These are phyloP conservation scores for Phacellophora camtschatica DNA, from an alignment of 30 jellyfish, hydroid and myxozoan genomes.

Conservation along the genomic window DNA sequence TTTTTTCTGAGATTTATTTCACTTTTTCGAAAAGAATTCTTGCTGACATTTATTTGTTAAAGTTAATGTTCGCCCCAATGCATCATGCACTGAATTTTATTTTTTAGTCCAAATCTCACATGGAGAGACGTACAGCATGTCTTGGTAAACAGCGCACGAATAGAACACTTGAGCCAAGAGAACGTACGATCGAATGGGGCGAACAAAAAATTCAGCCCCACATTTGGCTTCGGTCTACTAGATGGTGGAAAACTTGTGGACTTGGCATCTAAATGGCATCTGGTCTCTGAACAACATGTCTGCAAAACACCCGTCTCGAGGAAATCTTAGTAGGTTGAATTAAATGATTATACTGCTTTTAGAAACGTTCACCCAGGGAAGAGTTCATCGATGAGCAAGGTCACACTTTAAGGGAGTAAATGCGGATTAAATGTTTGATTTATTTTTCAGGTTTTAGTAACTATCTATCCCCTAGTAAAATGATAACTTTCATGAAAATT, in stretches of 20 bases:
- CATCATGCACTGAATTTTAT: not conserved
- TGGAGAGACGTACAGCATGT: constrained; percentile 98
- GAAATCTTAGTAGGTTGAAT: constrained; percentile 46
- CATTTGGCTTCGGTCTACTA: constrained; percentile 84
- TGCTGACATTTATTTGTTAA: too few species aligned
- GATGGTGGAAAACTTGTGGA: constrained; percentile 81
- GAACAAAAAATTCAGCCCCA: constrained; percentile 72
- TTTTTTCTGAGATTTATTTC: too few species aligned
- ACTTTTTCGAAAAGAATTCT: too few species aligned
- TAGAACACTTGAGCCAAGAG: constrained; percentile 45
- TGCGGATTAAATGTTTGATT: too few species aligned
- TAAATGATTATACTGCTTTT: too few species aligned
- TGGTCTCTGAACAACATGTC: constrained; percentile 73
- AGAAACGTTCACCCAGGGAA: too few species aligned
- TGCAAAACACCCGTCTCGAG: constrained; percentile 61
- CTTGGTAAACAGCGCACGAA: constrained; percentile 75
- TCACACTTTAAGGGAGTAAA: too few species aligned
- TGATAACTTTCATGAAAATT: too few species aligned
- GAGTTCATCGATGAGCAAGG: too few species aligned
- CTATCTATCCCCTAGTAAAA: too few species aligned
- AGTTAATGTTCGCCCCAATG: too few species aligned
- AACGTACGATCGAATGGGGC: constrained; percentile 79
- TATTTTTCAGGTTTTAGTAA: too few species aligned
- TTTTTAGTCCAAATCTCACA: constrained; percentile 72
- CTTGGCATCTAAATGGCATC: constrained; percentile 84